Percentiles rank a stretch among this genome's conserved stretches.
Conservation (phyloP, 2,888 invertebrate genomes). For the Lobophora halterata region DNA sequence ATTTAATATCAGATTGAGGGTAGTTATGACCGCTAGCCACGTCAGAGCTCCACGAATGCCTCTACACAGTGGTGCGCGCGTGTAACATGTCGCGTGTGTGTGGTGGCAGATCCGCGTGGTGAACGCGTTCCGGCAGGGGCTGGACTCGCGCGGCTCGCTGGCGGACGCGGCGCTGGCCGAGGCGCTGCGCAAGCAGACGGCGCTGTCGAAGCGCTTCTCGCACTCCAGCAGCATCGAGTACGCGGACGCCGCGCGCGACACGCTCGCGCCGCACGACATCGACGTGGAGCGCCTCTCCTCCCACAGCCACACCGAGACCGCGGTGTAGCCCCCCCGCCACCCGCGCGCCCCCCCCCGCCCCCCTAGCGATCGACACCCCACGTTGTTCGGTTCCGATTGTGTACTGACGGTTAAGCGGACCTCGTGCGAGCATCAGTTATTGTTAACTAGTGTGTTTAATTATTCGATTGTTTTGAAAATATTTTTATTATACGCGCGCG, state of each 20-base stretch:
- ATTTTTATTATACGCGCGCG: constrained; percentile 78
- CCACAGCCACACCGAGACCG: constrained; percentile 97
- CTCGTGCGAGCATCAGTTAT: constrained; percentile 66
- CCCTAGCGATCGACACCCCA: no score
- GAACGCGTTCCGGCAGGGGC: constrained; percentile 99
- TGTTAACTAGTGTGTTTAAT: constrained; percentile 82
- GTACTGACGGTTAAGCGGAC: constrained; percentile 28
- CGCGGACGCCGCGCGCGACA: constrained; percentile 93
- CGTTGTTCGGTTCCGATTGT: constrained; percentile 55
- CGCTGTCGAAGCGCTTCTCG: constrained; percentile 94
- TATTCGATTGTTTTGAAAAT: constrained; percentile 81
- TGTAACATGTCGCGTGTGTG: constrained; percentile 39
- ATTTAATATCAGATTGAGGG: background rate
- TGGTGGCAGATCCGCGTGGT: constrained; percentile 99
- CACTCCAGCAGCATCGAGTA: constrained; percentile 94
- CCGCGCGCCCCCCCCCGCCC: constrained; percentile 23
- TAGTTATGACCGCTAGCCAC: constrained; percentile 15
- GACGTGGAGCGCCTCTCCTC: constrained; percentile 95
- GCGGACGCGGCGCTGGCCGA: constrained; percentile 95
- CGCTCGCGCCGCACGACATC: constrained; percentile 94
- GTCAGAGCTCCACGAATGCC: constrained; percentile 33
- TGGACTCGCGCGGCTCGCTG: constrained; percentile 97
- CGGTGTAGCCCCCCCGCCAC: constrained; percentile 83
- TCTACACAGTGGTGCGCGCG: constrained; percentile 4
- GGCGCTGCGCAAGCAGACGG: constrained; percentile 96